These are phyloP conservation scores for Catharus fuscescens DNA, from an alignment of 2,113 vertebrate genomes.

Conservation along the genomic window DNA sequence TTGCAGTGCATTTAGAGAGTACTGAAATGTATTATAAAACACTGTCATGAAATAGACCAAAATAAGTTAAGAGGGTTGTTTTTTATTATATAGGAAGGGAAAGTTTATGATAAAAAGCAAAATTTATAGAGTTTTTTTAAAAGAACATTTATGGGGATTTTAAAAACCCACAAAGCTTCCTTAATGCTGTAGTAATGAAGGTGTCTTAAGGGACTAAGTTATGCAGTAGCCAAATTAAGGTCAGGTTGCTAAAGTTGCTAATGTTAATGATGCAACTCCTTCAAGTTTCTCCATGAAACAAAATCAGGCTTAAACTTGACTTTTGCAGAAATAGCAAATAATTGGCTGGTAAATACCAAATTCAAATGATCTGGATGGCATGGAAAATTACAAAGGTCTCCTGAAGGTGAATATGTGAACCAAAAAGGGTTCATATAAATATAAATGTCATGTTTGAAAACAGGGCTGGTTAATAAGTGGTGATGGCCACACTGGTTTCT, in stretches of 20 bases:
- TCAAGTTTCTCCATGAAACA: background rate
- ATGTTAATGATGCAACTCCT: constrained; percentile 26
- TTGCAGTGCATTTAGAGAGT: background rate
- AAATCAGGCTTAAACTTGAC: background rate
- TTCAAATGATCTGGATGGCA: background rate
- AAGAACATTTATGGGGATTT: constrained; percentile 30
- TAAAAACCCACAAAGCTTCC: constrained; percentile 13
- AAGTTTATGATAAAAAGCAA: constrained; percentile 11
- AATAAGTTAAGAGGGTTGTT: background rate
- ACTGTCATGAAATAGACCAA: background rate
- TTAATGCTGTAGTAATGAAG: background rate
- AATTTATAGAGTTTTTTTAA: constrained; percentile 9
- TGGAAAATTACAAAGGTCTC: background rate
- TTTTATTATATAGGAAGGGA: background rate
- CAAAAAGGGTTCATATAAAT: background rate
- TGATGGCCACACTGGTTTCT: background rate
- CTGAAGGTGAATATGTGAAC: background rate
- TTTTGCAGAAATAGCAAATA: background rate
- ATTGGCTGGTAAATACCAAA: background rate
- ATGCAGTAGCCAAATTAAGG: constrained; percentile 41
- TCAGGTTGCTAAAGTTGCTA: constrained; percentile 28
- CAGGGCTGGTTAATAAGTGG: background rate
- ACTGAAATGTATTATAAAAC: constrained; percentile 11
- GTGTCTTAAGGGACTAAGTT: constrained; percentile 10
- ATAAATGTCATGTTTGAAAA: constrained; percentile 2